These are phyloP conservation scores for Enteromius argenteus DNA, from an alignment of 2,797 vertebrate species.

Conservation along the genomic window DNA sequence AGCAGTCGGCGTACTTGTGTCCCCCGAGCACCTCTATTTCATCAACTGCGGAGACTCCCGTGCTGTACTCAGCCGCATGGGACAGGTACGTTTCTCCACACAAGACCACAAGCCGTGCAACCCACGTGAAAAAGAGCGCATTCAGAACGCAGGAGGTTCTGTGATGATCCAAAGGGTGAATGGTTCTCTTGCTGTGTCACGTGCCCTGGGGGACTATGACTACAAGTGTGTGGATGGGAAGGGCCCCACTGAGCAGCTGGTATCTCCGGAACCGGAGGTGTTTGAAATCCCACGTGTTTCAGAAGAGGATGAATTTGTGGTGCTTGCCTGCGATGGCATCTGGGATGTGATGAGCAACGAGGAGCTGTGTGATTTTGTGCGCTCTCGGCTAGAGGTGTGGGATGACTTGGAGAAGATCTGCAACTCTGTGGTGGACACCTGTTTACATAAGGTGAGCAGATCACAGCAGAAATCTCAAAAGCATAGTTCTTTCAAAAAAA, in stretches of 20 bases:
- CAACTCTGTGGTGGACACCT: constrained; percentile 99
- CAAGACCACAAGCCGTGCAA: constrained; percentile 99
- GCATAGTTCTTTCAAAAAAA: neutral
- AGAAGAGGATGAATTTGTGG: constrained; percentile 96
- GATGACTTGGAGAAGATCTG: constrained; percentile 98
- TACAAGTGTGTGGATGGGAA: constrained; percentile 99
- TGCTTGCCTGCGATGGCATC: constrained; percentile 98
- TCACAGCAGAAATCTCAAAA: neutral
- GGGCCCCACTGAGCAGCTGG: constrained; percentile 98
- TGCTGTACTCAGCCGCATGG: constrained; percentile 91
- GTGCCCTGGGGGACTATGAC: constrained; percentile 98
- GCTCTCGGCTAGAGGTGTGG: constrained; percentile 93
- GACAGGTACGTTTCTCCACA: constrained; percentile 96
- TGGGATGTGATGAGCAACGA: constrained; percentile 99
- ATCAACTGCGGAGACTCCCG: constrained; percentile 99
- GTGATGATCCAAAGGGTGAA: constrained; percentile 99
- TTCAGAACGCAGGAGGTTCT: constrained; percentile 97
- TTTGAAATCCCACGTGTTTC: constrained; percentile 91
- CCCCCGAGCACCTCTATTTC: constrained; percentile 95
- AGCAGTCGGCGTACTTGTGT: constrained; percentile 95
- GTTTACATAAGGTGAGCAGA: constrained; percentile 93
- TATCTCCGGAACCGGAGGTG: constrained; percentile 98
- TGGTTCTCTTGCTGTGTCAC: constrained; percentile 96
- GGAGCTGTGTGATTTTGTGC: constrained; percentile 97
- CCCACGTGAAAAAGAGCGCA: constrained; percentile 96